Conservation (phyloP, 2,113 vertebrate species). For the Parus major region DNA sequence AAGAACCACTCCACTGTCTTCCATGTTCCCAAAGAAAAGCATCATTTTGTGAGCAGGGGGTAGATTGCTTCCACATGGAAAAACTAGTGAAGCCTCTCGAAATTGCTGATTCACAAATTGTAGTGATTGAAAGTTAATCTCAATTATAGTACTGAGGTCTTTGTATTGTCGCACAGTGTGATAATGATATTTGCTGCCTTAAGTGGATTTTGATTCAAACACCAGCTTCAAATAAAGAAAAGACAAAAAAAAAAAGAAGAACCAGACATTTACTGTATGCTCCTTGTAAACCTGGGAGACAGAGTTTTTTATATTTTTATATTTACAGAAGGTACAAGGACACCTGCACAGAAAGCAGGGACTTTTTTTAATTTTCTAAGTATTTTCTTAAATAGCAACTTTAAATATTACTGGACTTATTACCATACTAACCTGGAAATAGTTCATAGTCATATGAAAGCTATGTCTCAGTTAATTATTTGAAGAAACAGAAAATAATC, state of each 20-base stretch:
- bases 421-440: not conserved
- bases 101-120: slow-evolving; percentile 70
- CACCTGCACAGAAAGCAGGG: not conserved
- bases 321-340: not conserved
- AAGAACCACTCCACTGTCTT: not conserved
- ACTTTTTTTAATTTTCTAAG: not conserved
- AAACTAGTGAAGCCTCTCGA: slow-evolving; percentile 17
- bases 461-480: not conserved
- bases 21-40: not conserved
- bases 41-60: slow-evolving; percentile 3
- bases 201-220: slow-evolving; percentile 51
- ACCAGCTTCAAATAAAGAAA: not conserved
- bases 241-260: not conserved
- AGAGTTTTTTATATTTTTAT: not conserved
- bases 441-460: not conserved
- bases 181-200: slow-evolving; percentile 65
- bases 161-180: slow-evolving; percentile 17
- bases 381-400: not conserved
- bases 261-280: not conserved
- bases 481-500: not conserved
- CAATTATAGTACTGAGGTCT: slow-evolving; percentile 45
- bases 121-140: slow-evolving; percentile 66
- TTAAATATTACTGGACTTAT: not conserved
- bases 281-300: not conserved
- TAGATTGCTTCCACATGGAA: slow-evolving; percentile 54